phyloP scores from a whole-genome alignment of 2,888 invertebrate species.

The Dascillus cervinus region DNA sequence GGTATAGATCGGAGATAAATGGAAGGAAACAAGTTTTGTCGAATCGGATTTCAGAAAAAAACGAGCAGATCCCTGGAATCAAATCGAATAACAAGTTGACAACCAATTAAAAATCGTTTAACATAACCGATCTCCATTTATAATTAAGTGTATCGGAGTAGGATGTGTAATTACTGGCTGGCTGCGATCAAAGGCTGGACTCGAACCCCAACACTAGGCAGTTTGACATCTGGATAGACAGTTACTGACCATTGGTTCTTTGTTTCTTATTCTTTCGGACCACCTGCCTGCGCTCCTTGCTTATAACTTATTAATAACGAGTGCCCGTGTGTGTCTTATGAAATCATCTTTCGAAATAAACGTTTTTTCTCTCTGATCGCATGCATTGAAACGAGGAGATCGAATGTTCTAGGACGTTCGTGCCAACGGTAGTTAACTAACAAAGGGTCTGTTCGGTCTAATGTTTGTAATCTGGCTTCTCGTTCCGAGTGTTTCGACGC shows the following conservation, averaged over 20 bases:
- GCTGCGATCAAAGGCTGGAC: conserved; percentile 32
- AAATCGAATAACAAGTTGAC: conserved; percentile 37
- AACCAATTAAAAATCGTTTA: conserved; percentile 41
- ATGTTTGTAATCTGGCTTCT: no score
- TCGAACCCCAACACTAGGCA: conserved; percentile 21
- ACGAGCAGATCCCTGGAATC: no score
- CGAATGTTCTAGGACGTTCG: no score
- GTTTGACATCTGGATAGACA: conserved; percentile 36
- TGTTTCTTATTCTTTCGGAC: conserved; percentile 10
- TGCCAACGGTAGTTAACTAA: no score
- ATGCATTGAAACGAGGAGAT: no score
- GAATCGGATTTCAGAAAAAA: no score
- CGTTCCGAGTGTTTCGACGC: no score
- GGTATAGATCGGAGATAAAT: conserved; percentile 21
- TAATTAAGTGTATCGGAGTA: conserved; percentile 40
- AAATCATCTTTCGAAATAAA: no score
- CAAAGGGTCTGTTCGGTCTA: no score
- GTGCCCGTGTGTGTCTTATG: no score
- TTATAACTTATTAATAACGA: no score
- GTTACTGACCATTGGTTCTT: conserved; percentile 17
- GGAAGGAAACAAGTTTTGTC: conserved; percentile 18
- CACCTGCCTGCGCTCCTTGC: conserved; percentile 16
- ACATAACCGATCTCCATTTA: conserved; percentile 35
- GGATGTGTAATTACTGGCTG: conserved; percentile 37
- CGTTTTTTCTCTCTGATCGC: no score